These are phyloP conservation scores for Varroa destructor DNA, from an alignment of 1,140 invertebrate species.

Conservation along the genomic window DNA sequence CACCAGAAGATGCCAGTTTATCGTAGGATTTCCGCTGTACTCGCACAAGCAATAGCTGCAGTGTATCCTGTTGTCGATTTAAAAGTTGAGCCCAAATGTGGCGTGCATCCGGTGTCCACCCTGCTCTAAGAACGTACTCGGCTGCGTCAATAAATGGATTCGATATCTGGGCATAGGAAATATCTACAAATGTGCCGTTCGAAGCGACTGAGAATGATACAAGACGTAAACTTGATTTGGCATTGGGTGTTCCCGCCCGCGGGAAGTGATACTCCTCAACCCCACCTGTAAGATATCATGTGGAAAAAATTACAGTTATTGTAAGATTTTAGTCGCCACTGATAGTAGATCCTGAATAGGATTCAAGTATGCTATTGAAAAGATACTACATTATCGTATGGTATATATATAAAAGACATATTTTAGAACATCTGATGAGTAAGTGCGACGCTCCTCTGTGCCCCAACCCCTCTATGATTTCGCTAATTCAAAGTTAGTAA, in stretches of 20 bases:
- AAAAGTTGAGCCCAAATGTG: conserved; percentile 80
- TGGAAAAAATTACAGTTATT: background rate
- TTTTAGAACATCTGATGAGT: too few species aligned
- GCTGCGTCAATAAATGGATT: conserved; percentile 36
- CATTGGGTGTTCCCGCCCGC: conserved; percentile 65
- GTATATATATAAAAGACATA: too few species aligned
- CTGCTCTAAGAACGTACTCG: conserved; percentile 82
- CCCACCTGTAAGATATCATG: conserved; percentile 52
- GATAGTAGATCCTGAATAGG: too few species aligned
- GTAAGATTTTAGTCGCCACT: too few species aligned
- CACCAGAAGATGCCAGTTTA: background rate
- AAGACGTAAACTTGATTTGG: conserved; percentile 71
- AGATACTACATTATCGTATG: too few species aligned
- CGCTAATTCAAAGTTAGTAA: too few species aligned
- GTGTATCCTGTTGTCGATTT: conserved; percentile 64
- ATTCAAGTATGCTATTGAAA: too few species aligned
- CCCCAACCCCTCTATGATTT: too few species aligned
- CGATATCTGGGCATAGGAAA: background rate
- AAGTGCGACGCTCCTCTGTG: too few species aligned
- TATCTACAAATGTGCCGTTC: conserved; percentile 5
- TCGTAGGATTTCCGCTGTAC: background rate
- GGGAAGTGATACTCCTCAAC: conserved; percentile 85
- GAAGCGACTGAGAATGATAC: conserved; percentile 59
- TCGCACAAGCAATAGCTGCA: conserved; percentile 49
- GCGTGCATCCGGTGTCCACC: conserved; percentile 73